Evolutionary conservation across 2,888 invertebrate species (phyloP), one percentile per base, ranked within the genome.

Genomic region (Brachyptera risi): DNA sequence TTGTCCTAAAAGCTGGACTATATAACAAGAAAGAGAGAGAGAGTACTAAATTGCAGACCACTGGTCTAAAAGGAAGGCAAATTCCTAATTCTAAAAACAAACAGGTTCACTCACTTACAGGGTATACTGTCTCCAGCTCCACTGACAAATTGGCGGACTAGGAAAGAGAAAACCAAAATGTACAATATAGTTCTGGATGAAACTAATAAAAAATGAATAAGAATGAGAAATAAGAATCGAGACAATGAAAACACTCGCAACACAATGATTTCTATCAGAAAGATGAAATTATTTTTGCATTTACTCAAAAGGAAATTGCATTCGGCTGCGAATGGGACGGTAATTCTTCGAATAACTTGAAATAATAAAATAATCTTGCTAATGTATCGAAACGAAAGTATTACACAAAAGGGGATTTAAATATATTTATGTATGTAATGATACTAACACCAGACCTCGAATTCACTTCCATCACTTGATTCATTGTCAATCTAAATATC

Each of bases 61-160:
- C 67, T 67, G 65, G 61, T 67, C 67, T 67, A 64, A 59, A 38
- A 63, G 62, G 63, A 66, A 65, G 64, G 63, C 63, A 65, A 63
- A 65, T 61, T 58, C 66, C 65, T 65, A 66, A 67, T 64, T 59
- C 63, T 63, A 67, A 59, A 65, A 67, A 66, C 65, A 67, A 67
- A 67, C 65, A 67, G 63, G 62, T 65, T 64, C 61, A 65, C 69
- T 69, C 68, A 71, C 71, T 69, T 71, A 71, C 71, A 70, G 68
- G 71, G 71, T 68, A 71, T 67, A 70, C 69, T 71, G 68, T 71
- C 71, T 68, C 69, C 71, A 68, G 70, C 69, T 68, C 70, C 69
- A 68, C 69, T 69, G 67, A 71, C 70, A 69, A 69, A 71, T 68
- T 71, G 71, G 68, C 71, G 70, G 67, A 71, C 71, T 71, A 70